phyloP scores from a whole-genome alignment of 2,888 invertebrate species.

The Tiliacea citrago region DNA sequence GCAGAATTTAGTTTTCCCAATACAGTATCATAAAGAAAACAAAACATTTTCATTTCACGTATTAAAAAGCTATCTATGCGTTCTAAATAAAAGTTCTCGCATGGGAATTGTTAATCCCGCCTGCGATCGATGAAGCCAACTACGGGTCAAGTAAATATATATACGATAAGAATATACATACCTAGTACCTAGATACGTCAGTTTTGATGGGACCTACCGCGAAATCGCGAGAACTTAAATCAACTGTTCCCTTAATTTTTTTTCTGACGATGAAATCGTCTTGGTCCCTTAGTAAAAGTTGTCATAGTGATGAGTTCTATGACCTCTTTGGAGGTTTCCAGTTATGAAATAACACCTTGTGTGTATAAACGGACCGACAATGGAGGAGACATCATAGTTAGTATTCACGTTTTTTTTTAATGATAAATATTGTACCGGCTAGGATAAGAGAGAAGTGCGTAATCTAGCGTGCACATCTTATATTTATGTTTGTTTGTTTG shows the following conservation, averaged over 20 bases:
- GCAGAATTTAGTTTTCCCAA: not conserved
- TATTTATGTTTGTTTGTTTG: conserved; percentile 11
- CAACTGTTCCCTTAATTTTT: not conserved
- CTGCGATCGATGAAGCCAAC: not conserved
- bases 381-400: not conserved
- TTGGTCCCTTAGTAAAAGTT: not conserved
- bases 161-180: not conserved
- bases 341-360: not conserved
- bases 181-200: too few species aligned
- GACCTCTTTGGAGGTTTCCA: not conserved
- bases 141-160: not conserved
- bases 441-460: not conserved
- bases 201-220: not conserved
- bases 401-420: not conserved
- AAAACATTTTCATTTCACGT: not conserved
- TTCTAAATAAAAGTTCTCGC: not conserved
- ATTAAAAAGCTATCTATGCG: not conserved
- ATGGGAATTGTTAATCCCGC: not conserved
- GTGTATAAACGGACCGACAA: not conserved
- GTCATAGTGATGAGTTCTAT: not conserved
- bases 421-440: not conserved
- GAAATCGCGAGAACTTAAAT: not conserved
- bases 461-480: not conserved
- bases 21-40: too few species aligned
- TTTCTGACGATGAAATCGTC: not conserved